Evolutionary conservation across 2,888 invertebrate genomes (phyloP).

Genomic region (Dynastes hyllus): DNA sequence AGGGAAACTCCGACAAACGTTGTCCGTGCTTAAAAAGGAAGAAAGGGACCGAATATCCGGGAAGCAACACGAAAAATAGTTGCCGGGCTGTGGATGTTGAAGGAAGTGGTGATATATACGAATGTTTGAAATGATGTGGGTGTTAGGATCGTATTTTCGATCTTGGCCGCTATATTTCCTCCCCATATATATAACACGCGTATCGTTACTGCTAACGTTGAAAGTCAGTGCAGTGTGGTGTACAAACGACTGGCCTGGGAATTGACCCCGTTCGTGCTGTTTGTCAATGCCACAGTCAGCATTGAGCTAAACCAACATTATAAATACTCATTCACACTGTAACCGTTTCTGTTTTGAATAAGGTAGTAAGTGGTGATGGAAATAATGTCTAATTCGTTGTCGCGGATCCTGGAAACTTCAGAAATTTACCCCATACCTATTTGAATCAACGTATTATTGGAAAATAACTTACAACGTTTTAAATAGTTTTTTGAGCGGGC

Average conservation of each 20-base stretch:
- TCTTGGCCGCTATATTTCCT: slow-evolving; percentile 15
- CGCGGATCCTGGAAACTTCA: no score
- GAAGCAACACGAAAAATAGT: slow-evolving; percentile 18
- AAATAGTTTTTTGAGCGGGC: no score
- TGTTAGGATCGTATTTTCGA: slow-evolving; percentile 16
- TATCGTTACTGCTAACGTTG: slow-evolving; percentile 19
- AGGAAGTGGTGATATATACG: slow-evolving; percentile 25
- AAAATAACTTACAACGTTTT: no score
- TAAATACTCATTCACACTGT: background rate
- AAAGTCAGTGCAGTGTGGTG: slow-evolving; percentile 20
- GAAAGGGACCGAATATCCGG: slow-evolving; percentile 27
- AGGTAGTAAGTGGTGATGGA: no score
- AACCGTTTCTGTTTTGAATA: no score
- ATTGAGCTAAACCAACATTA: background rate
- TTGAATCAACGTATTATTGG: no score
- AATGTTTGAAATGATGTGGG: slow-evolving; percentile 35
- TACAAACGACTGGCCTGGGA: slow-evolving; percentile 58
- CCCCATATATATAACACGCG: background rate
- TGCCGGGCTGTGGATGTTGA: slow-evolving; percentile 2
- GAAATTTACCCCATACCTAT: no score
- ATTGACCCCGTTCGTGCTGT: slow-evolving; percentile 60
- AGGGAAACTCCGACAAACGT: slow-evolving; percentile 26
- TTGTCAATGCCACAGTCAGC: slow-evolving; percentile 56
- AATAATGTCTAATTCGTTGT: no score
- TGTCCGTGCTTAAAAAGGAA: slow-evolving; percentile 17